Base-by-base conservation (phyloP, 2,888 invertebrate genomes). In the Blastobasis adustella region DNA sequence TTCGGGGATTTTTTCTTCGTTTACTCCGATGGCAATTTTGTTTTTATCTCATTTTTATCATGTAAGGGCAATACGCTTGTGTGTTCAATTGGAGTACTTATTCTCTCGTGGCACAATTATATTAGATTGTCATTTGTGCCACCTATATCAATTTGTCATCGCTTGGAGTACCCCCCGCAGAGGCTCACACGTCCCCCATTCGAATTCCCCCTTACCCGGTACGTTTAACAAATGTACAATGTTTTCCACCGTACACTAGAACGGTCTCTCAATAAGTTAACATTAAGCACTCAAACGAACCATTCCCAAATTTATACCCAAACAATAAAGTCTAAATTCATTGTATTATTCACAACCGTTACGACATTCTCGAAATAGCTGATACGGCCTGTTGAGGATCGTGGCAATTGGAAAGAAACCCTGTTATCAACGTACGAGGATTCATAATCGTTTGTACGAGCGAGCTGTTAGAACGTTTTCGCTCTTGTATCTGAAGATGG, bases 121-220 rank as follows among this genome's bases (percentile, higher is more conserved):
- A 49, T 49, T 51, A 51, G 37, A 51, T 51, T 36, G 45, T 51
- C 47, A 36, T 10, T 48, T 49, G 36, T 37, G 5, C 42, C 66
- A 65, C 69, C 66, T 71, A 71, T 72, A 72, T 69, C 71, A 73
- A 73, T 74, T 73, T 69, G 69, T 67, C 61, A 60, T 53, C 54
- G 54, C 52, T 52, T 49, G 50, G 54, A 55, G 3, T 23, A 23
- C 23, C 23, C 23, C 60, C 60, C 67, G 68, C 66, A 73, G 68
- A 65, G 65, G 61, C 58, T 59, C 64, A 57, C 55, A 50, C 37
- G 45, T 46, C 55, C 42, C 46, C 4, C 49, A 46, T 10, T n/a
- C 41, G 10, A 10, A 7, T 46, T 37, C 47, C 49, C 51, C 47
- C 39, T 36, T 48, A 10, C 23, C 45, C 45, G 50, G 49, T 45